Base-by-base conservation (phyloP, 2,797 vertebrate genomes). In the Australoheros facetus region DNA sequence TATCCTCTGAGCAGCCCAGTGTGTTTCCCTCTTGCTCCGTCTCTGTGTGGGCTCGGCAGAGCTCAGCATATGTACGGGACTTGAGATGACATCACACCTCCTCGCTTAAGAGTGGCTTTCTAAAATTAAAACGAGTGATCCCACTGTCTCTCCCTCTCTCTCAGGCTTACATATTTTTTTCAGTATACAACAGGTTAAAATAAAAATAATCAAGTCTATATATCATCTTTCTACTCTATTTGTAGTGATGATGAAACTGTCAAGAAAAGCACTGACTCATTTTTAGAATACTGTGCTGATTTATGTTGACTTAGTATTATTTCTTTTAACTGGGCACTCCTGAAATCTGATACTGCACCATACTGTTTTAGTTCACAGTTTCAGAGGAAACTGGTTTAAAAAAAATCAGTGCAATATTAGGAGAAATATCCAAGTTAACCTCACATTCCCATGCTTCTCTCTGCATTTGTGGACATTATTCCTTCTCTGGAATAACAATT, bases 51-150 rank as follows among this genome's bases (percentile, higher is more conserved):
- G 72, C 80, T 89, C 83, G 83, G 79, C 77, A 59, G 86, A 90
- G 88, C 88, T 85, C 90, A 85, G 89, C 85, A 82, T 77, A 71
- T 83, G 75, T 82, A 51, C 42, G 81, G 87, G 89, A 88, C 87
- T 91, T 30, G 17, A 82, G 89, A 92, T 94, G 92, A 94, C 94
- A 94, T 95, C 93, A 95, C 88, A 87, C 81, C 84, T 80, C 76
- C 78, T 74, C 83, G 82, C 56, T 81, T 58, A 77, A 77, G 71
- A 85, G 73, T 66, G 19, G 62, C 73, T 83, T 75, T 84, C 73
- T 82, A 62, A 85, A 21, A 85, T 77, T 21, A 60, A 62, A 55
- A 19, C 21, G 4, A 23, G 14, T 16, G 2, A 12, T 9, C 11
- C 39, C 7, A 17, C 26, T 9, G 9, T 45, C 11, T 32, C 21